Conservation (phyloP, 2,797 vertebrate genomes). For the Nyctibius grandis region DNA sequence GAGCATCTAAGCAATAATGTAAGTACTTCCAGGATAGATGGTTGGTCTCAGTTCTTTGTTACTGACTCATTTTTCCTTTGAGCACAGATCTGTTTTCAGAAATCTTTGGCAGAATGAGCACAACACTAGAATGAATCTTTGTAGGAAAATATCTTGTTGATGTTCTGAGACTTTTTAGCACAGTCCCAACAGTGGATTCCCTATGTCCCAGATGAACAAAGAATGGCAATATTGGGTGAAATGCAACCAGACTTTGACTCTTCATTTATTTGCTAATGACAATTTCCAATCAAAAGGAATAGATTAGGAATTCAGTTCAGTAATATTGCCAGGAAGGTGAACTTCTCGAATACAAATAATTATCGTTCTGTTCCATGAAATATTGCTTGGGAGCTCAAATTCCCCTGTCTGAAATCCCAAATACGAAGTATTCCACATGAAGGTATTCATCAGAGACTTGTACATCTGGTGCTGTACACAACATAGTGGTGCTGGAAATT, state of each 20-base stretch:
- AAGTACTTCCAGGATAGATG: not conserved
- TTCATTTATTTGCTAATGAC: slow-evolving; percentile 52
- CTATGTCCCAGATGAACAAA: not conserved
- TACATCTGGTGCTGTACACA: slow-evolving; percentile 27
- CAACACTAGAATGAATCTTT: not conserved
- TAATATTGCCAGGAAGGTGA: slow-evolving; percentile 32
- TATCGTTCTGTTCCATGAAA: slow-evolving; percentile 14
- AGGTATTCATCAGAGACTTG: not conserved
- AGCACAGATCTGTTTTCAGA: slow-evolving; percentile 11
- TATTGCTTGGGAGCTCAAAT: slow-evolving; percentile 43
- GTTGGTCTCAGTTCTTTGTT: not conserved
- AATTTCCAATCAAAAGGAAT: slow-evolving; percentile 22
- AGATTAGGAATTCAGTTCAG: slow-evolving; percentile 33
- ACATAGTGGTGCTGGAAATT: slow-evolving; percentile 3
- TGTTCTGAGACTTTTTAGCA: not conserved
- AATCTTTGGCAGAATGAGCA: not conserved
- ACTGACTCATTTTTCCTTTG: not conserved
- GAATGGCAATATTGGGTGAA: not conserved
- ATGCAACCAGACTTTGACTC: not conserved
- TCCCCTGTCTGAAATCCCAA: slow-evolving; percentile 29
- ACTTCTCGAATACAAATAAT: slow-evolving; percentile 56
- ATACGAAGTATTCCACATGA: slow-evolving; percentile 24
- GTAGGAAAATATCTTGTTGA: not conserved
- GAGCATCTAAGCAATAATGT: not conserved
- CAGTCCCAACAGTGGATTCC: not conserved